phyloP scores from a whole-genome alignment of 2,113 vertebrate species.

The Melanocharis versteri region DNA sequence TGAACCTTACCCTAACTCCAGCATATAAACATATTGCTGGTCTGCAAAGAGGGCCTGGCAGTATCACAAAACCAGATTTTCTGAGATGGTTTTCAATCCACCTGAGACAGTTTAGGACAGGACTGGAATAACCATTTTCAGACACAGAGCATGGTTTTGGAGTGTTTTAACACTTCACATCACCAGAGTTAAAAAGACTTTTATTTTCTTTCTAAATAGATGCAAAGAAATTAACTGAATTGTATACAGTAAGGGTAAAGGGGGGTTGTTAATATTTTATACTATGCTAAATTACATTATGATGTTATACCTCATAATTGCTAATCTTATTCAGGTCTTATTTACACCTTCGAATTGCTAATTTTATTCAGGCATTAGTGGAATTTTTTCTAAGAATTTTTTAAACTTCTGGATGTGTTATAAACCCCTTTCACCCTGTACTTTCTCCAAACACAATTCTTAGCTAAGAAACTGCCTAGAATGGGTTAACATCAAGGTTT shows the following conservation, averaged over 20 bases:
- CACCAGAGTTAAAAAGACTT: background rate
- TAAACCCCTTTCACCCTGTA: background rate
- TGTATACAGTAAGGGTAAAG: background rate
- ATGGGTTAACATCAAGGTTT: background rate
- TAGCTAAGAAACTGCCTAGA: background rate
- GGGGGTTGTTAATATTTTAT: background rate
- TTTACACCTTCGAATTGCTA: background rate
- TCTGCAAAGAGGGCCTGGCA: background rate
- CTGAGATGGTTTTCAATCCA: background rate
- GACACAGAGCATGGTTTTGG: background rate
- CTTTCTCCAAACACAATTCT: background rate
- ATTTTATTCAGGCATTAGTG: background rate
- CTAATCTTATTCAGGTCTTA: background rate
- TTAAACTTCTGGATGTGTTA: background rate
- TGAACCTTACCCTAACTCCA: background rate
- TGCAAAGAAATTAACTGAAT: background rate
- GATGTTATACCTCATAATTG: background rate
- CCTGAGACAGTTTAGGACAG: background rate
- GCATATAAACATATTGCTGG: background rate
- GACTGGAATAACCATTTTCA: background rate
- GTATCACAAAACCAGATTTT: background rate
- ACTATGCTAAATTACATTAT: background rate
- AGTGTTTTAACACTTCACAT: background rate
- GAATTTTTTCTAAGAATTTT: background rate
- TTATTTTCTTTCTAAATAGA: background rate